Percentiles rank a stretch among this genome's conserved stretches.
Evolutionary conservation across 2,888 invertebrate genomes (phyloP).

Genomic region (Cacoxenus indagator): DNA sequence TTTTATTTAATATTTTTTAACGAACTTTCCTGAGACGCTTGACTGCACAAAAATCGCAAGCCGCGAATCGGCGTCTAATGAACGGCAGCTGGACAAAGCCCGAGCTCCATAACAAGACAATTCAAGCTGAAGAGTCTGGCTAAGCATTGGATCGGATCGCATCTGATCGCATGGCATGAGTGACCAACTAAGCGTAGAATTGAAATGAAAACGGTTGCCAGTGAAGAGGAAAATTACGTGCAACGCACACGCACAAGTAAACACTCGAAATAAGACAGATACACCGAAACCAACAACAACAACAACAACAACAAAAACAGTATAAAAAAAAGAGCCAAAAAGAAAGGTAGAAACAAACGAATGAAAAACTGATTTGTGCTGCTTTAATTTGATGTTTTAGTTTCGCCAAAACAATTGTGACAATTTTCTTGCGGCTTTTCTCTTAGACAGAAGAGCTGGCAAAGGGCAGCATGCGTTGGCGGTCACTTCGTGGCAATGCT

Average conservation of each 20-base stretch:
- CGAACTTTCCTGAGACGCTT: constrained; percentile 30
- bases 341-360: too few relatives aligned
- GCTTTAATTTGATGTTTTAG: constrained; percentile 47
- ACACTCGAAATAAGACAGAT: neutral
- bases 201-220: constrained; percentile 42
- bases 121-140: constrained; percentile 34
- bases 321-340: too few relatives aligned
- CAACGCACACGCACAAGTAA: constrained; percentile 12
- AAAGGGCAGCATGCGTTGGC: neutral
- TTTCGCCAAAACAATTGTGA: constrained; percentile 42
- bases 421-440: constrained; percentile 42
- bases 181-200: constrained; percentile 64
- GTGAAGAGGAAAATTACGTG: constrained; percentile 65
- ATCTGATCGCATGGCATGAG: constrained; percentile 24
- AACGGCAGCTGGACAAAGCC: neutral
- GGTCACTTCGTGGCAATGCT: neutral
- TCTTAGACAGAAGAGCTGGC: neutral
- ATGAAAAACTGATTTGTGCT: constrained; percentile 25
- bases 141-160: neutral
- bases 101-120: neutral
- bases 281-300: constrained; percentile 37
- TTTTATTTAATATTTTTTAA: neutral
- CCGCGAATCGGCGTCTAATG: neutral
- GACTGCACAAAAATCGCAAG: constrained; percentile 24
- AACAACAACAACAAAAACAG: constrained; percentile 45